Evolutionary conservation across 2,113 vertebrate species (phyloP).

Genomic region (Psittacus erithacus): DNA sequence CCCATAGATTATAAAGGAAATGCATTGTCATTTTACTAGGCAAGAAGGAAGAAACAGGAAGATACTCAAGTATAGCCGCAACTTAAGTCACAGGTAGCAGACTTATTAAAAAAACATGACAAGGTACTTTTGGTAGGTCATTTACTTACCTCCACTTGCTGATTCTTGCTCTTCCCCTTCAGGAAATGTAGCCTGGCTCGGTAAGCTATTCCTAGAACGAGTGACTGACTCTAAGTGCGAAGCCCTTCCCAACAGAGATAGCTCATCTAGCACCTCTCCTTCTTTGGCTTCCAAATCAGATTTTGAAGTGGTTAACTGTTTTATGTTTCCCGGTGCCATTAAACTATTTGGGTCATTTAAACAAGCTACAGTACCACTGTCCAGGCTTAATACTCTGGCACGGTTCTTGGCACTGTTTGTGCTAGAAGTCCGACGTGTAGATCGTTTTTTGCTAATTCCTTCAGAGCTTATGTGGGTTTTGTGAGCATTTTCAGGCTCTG

Average conservation of each 20-base stretch:
- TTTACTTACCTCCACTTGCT: slow-evolving; percentile 85
- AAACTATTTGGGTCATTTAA: slow-evolving; percentile 89
- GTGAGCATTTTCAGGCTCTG: slow-evolving; percentile 71
- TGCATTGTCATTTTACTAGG: not conserved
- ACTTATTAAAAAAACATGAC: not conserved
- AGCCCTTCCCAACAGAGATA: slow-evolving; percentile 93
- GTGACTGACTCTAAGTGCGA: slow-evolving; percentile 98
- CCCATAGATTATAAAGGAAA: not conserved
- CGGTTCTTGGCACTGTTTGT: slow-evolving; percentile 90
- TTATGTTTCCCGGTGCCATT: slow-evolving; percentile 85
- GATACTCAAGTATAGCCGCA: not conserved
- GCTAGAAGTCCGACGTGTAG: slow-evolving; percentile 86
- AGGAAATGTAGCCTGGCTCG: slow-evolving; percentile 87
- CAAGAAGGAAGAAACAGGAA: not conserved
- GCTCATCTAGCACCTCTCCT: slow-evolving; percentile 96
- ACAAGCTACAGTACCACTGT: slow-evolving; percentile 95
- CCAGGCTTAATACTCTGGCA: slow-evolving; percentile 92
- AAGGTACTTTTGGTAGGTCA: not conserved
- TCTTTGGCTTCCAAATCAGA: slow-evolving; percentile 99
- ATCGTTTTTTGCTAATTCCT: slow-evolving; percentile 77
- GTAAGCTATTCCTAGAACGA: slow-evolving; percentile 96
- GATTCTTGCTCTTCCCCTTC: slow-evolving; percentile 87
- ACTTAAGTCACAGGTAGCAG: not conserved
- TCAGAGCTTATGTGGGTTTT: slow-evolving; percentile 77
- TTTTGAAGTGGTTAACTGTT: slow-evolving; percentile 96